phyloP scores from a whole-genome alignment of 1,140 invertebrate genomes.

The Formica exsecta region DNA sequence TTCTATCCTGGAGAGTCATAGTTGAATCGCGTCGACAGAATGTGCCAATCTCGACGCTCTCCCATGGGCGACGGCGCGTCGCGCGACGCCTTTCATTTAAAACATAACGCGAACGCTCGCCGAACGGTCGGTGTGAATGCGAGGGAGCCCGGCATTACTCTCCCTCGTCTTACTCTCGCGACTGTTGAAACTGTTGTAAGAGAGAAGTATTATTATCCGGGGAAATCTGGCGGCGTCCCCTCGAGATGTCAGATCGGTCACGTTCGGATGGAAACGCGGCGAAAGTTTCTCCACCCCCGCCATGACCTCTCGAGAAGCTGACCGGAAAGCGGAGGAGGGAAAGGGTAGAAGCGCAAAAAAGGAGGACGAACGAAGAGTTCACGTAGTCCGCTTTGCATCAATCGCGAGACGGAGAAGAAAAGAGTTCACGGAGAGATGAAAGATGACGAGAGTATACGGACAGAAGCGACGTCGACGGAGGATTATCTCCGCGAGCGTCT shows the following conservation, averaged over 20 bases:
- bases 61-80: conserved; percentile 77
- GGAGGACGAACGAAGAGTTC: neutral
- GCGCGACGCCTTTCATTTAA: conserved; percentile 81
- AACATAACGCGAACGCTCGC: conserved; percentile 66
- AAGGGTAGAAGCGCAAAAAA: neutral
- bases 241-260: conserved; percentile 85
- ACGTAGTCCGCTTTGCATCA: conserved; percentile 39
- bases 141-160: conserved; percentile 64
- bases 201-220: conserved; percentile 86
- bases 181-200: conserved; percentile 79
- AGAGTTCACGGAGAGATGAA: neutral
- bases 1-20: conserved; percentile 60
- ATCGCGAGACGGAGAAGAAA: neutral
- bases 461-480: conserved; percentile 36
- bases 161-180: conserved; percentile 39
- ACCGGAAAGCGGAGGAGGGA: neutral
- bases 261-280: conserved; percentile 81
- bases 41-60: conserved; percentile 80
- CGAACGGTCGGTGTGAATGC: conserved; percentile 65
- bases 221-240: conserved; percentile 85
- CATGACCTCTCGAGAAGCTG: conserved; percentile 67
- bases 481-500: conserved; percentile 53
- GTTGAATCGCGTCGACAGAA: conserved; percentile 67
- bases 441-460: conserved; percentile 40
- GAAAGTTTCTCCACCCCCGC: conserved; percentile 79